phyloP scores from a whole-genome alignment of 2,888 invertebrate species.

The Amiota minor region DNA sequence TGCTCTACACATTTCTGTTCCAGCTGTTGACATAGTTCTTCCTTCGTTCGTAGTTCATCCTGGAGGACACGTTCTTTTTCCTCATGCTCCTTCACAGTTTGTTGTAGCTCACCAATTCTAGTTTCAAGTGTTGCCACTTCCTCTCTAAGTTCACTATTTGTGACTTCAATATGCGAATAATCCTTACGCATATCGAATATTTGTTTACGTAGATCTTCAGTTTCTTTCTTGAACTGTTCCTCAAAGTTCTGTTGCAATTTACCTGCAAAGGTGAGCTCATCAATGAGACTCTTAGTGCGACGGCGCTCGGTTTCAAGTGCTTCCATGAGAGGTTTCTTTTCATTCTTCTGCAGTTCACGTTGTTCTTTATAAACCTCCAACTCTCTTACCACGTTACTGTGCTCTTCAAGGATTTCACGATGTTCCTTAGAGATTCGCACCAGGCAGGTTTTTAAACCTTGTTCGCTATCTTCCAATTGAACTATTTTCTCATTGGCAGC shows the following conservation, averaged over 20 bases:
- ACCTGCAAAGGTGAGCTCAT: conserved; percentile 75
- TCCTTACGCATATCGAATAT: conserved; percentile 76
- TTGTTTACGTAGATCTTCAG: conserved; percentile 75
- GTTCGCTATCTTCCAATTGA: conserved; percentile 77
- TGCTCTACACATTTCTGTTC: conserved; percentile 62
- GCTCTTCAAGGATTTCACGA: conserved; percentile 74
- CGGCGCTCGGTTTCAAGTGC: conserved; percentile 68
- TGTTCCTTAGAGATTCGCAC: conserved; percentile 77
- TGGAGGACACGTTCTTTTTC: conserved; percentile 77
- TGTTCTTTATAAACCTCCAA: conserved; percentile 75
- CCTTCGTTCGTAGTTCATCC: conserved; percentile 75
- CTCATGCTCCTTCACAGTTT: conserved; percentile 76
- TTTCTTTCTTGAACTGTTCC: conserved; percentile 73
- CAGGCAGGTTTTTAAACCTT: conserved; percentile 75
- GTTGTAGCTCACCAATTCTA: conserved; percentile 76
- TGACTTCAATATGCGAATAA: conserved; percentile 79
- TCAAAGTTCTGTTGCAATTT: conserved; percentile 75
- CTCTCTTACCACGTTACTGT: conserved; percentile 74
- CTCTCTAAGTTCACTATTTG: conserved; percentile 80
- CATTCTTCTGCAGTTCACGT: conserved; percentile 74
- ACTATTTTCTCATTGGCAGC: conserved; percentile 75
- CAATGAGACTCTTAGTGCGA: conserved; percentile 70
- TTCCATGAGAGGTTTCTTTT: conserved; percentile 70
- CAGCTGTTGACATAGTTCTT: conserved; percentile 63
- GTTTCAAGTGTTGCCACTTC: conserved; percentile 80